Evolutionary conservation across 2,888 invertebrate genomes (phyloP).

Genomic region (Meta bourneti): DNA sequence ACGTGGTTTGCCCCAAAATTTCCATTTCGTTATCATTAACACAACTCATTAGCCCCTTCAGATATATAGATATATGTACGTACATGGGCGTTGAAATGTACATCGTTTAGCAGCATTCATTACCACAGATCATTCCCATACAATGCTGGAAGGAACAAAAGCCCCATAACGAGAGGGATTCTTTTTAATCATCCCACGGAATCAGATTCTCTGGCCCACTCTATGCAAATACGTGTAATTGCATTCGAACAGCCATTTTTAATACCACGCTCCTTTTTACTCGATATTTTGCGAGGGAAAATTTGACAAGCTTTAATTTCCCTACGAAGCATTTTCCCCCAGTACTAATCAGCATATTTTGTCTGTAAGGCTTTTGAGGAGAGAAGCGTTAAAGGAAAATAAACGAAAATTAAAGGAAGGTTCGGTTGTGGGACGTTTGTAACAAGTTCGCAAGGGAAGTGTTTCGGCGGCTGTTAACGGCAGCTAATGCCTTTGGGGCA

Average conservation of each 20-base stretch:
- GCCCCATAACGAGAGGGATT: slow-evolving; percentile 11
- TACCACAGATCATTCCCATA: slow-evolving; percentile 24
- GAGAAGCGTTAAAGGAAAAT: not conserved
- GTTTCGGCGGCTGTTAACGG: too few species aligned
- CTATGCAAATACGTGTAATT: slow-evolving; percentile 59
- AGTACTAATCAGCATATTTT: slow-evolving; percentile 49
- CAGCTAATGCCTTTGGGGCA: too few species aligned
- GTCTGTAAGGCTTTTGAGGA: not conserved
- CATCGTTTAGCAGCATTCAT: slow-evolving; percentile 60
- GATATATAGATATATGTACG: slow-evolving; percentile 8
- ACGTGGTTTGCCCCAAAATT: slow-evolving; percentile 34
- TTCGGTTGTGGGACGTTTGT: not conserved
- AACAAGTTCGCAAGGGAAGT: not conserved
- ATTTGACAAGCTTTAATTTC: slow-evolving; percentile 65
- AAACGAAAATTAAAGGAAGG: not conserved
- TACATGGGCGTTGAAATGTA: slow-evolving; percentile 45
- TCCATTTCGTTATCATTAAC: slow-evolving; percentile 59
- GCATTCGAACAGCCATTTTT: slow-evolving; percentile 33
- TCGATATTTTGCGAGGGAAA: slow-evolving; percentile 43
- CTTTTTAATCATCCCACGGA: slow-evolving; percentile 43
- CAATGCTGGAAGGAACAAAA: slow-evolving; percentile 27
- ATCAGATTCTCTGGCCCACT: slow-evolving; percentile 39
- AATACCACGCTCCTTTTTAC: slow-evolving; percentile 5
- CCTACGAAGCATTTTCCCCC: slow-evolving; percentile 1
- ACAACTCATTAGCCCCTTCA: slow-evolving; percentile 39